A percentile compares a stretch with the other conserved stretches of the same genome.
Evolutionary conservation across 53 echinoderm and acorn worm genomes (phyloP).

Genomic region (Henricia sp.): DNA sequence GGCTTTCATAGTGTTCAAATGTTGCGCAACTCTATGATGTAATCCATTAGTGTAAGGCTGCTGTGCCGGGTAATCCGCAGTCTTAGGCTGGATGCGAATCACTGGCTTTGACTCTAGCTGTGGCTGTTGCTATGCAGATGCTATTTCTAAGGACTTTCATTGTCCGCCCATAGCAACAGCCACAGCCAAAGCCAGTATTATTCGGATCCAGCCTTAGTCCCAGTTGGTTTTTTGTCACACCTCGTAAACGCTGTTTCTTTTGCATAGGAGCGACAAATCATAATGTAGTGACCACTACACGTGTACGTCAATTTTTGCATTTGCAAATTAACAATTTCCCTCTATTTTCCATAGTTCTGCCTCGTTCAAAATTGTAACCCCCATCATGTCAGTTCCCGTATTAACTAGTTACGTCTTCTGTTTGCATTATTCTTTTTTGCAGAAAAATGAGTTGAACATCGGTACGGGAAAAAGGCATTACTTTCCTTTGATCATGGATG

Average conservation of each 20-base stretch:
- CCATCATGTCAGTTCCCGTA: not conserved
- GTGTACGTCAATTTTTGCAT: not conserved
- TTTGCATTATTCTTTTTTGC: not conserved
- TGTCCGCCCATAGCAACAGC: too few relatives aligned
- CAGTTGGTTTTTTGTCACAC: too few relatives aligned
- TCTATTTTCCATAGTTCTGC: not conserved
- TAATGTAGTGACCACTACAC: not conserved
- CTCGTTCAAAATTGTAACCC: not conserved
- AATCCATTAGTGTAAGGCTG: too few relatives aligned
- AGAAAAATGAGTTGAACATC: constrained; percentile 3
- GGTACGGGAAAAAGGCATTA: not conserved
- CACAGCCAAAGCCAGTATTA: too few relatives aligned
- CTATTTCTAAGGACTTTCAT: too few relatives aligned
- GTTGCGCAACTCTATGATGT: too few relatives aligned
- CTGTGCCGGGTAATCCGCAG: too few relatives aligned
- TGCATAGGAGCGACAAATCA: not conserved
- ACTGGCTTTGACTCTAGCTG: too few relatives aligned
- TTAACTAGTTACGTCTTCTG: not conserved
- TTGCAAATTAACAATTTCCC: not conserved
- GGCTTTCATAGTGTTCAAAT: too few relatives aligned
- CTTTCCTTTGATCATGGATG: not conserved
- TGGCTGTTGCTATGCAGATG: too few relatives aligned
- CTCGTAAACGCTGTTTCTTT: not conserved
- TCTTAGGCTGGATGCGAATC: too few relatives aligned
- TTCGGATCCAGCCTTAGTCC: too few relatives aligned